A percentile compares a stretch with the other conserved stretches of the same genome.
These are phyloP conservation scores for Zaprionus taronus DNA, from an alignment of 1,140 invertebrate species.

Conservation along the genomic window DNA sequence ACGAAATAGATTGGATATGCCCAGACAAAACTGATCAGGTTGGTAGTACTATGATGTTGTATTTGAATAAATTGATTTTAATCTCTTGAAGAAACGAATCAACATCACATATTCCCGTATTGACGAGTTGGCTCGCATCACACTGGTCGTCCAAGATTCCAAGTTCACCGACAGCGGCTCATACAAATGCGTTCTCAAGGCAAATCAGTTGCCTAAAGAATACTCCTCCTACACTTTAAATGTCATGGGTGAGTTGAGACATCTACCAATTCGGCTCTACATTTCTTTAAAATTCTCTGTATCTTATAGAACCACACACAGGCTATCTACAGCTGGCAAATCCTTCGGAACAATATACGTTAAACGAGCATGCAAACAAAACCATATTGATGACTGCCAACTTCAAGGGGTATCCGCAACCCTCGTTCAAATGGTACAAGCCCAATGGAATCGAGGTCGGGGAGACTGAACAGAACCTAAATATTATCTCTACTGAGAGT, in stretches of 20 bases:
- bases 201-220: constrained; percentile 70
- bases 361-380: constrained; percentile 52
- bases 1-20: constrained; percentile 73
- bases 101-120: constrained; percentile 14
- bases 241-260: constrained; percentile 82
- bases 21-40: constrained; percentile 64
- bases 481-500: constrained; percentile 62
- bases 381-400: constrained; percentile 68
- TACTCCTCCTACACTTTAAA: constrained; percentile 74
- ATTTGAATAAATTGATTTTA: neutral
- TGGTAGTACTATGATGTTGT: constrained; percentile 7
- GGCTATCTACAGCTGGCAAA: constrained; percentile 84
- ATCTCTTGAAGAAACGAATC: constrained; percentile 31
- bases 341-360: constrained; percentile 58
- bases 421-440: constrained; percentile 72
- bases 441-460: constrained; percentile 68
- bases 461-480: constrained; percentile 78
- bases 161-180: constrained; percentile 85
- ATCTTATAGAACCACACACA: constrained; percentile 77
- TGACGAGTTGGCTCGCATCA: constrained; percentile 51
- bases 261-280: neutral
- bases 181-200: constrained; percentile 85
- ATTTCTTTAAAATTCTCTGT: neutral
- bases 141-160: constrained; percentile 84
- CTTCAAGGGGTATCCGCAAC: constrained; percentile 69